Evolutionary conservation across 1,140 invertebrate species (phyloP), one percentile per base, ranked within the genome.

Genomic region (Drosophila ercepeae): DNA sequence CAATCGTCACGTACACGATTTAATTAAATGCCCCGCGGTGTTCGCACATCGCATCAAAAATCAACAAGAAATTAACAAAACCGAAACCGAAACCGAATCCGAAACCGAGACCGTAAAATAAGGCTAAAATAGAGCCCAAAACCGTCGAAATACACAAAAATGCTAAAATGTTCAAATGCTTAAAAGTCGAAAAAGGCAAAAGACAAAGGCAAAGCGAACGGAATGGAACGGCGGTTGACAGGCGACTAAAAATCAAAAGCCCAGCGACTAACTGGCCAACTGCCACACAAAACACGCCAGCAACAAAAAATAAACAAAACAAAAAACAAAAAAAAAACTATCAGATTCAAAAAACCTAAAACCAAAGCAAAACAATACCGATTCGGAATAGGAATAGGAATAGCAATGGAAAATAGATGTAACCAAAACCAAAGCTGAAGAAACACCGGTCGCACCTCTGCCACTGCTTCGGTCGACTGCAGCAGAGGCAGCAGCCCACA

Each of bases 151-250:
- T 6, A 7, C 2, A 9, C 1, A 29, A 29, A 29, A 29, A 29
- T 29, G 6, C 21, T 32, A 32, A 32, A 32, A 32, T 9, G 27
- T 27, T 27, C 7, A 32, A 32, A 32, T 36, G 32, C 32, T 36
- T n/a, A 39, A 39, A 39, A 6, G 34, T 13, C n/a, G n/a, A 14
- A 39, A 9, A 8, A 8, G n/a, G n/a, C n/a, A n/a, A 7, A 36
- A 36, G 13, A 14, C 36, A 39, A 39, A 39, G 16, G 36, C 29
- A 54, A 57, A 39, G 53, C 52, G 36, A 69, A 58, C 41, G 71
- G 76, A 54, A 73, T 39, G 57, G 71, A 73, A 71, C 74, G 81
- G 82, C 76, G 82, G 81, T 88, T 86, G 81, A 88, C 82, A 81
- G 68, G 84, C 82, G 82, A 86, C 81, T 86, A 86, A 86, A 63